Evolutionary conservation across 2,888 invertebrate genomes (phyloP).

Genomic region (Sicus ferrugineus): DNA sequence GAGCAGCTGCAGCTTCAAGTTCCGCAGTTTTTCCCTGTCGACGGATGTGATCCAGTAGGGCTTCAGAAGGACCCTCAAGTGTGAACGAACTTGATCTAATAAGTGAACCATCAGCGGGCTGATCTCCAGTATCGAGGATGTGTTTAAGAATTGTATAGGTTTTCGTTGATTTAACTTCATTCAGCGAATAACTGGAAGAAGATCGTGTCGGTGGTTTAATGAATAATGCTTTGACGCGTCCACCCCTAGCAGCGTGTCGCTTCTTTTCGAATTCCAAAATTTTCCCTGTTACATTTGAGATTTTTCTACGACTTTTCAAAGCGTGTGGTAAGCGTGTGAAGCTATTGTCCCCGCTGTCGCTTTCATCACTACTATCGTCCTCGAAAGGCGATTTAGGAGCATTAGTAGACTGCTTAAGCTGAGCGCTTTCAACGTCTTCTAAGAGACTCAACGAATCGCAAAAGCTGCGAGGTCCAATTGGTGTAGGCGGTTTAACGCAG

Average conservation of each 20-base stretch:
- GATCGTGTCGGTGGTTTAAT: constrained; percentile 50
- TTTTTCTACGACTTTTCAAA: constrained; percentile 31
- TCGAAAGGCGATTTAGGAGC: background rate
- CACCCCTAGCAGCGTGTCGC: background rate
- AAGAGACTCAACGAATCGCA: constrained; percentile 28
- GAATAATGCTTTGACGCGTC: constrained; percentile 12
- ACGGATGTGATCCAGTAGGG: constrained; percentile 66
- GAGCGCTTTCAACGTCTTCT: constrained; percentile 25
- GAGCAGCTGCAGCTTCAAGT: background rate
- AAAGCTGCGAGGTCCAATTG: constrained; percentile 39
- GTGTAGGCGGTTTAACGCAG: constrained; percentile 59
- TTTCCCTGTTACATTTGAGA: constrained; percentile 40
- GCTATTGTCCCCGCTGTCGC: constrained; percentile 27
- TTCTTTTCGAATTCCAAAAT: constrained; percentile 35
- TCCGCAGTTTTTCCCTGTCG: constrained; percentile 38
- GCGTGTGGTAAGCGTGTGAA: constrained; percentile 29
- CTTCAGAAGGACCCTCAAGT: constrained; percentile 78
- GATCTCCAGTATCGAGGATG: background rate
- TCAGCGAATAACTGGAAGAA: constrained; percentile 54
- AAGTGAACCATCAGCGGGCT: constrained; percentile 57
- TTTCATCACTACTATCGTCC: constrained; percentile 43
- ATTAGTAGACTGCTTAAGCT: background rate
- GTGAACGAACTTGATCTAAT: constrained; percentile 82
- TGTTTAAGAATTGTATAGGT: background rate
- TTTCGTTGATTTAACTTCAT: constrained; percentile 19